These are phyloP conservation scores for Melanotaenia pygmaea DNA, from an alignment of 2,797 vertebrate genomes.

Conservation along the genomic window DNA sequence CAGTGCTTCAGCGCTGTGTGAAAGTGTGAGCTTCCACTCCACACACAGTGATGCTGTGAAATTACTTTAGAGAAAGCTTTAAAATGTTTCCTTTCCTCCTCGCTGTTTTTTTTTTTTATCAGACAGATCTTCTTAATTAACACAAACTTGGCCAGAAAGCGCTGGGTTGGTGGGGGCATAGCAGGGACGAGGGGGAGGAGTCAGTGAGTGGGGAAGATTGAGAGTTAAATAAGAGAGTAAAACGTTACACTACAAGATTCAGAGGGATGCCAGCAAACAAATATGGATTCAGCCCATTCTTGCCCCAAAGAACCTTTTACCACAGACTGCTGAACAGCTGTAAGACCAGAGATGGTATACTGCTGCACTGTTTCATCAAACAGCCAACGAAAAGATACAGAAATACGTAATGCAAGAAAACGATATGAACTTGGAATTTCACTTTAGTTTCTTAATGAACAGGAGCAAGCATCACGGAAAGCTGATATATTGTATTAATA, in stretches of 20 bases:
- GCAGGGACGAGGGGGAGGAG: neutral
- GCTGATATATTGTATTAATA: neutral
- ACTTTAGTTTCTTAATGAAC: constrained; percentile 24
- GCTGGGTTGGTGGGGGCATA: neutral
- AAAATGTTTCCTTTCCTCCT: constrained; percentile 27
- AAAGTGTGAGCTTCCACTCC: constrained; percentile 50
- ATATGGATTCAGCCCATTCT: constrained; percentile 14
- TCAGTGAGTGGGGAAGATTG: neutral
- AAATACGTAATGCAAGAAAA: constrained; percentile 37
- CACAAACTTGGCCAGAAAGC: neutral
- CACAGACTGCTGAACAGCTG: constrained; percentile 15
- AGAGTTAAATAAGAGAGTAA: constrained; percentile 23
- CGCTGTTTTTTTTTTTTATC: constrained; percentile 19
- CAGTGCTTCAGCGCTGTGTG: constrained; percentile 21
- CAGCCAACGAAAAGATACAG: constrained; percentile 21
- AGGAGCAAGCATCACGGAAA: constrained; percentile 8
- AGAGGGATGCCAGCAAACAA: constrained; percentile 11
- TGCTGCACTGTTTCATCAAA: constrained; percentile 40
- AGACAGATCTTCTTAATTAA: constrained; percentile 28
- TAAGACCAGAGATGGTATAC: constrained; percentile 56
- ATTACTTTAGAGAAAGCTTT: constrained; percentile 41
- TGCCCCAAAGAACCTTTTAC: constrained; percentile 30
- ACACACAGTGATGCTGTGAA: constrained; percentile 46
- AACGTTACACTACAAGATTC: constrained; percentile 22
- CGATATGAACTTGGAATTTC: constrained; percentile 28